Evolutionary conservation across 2,888 invertebrate genomes (phyloP).

Genomic region (Sinelater perroti): DNA sequence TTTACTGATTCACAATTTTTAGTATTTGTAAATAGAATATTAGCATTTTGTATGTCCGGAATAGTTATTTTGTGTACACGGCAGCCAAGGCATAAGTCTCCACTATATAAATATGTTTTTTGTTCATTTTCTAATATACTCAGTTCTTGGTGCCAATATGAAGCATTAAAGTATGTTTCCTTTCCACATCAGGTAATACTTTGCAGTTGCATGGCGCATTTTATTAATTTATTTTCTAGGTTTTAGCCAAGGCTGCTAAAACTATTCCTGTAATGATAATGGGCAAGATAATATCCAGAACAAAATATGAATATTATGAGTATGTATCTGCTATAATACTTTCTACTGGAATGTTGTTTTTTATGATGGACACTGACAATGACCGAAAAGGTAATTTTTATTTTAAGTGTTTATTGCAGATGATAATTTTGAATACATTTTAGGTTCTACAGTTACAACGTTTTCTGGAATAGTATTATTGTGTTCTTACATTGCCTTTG

Average conservation of each 20-base stretch:
- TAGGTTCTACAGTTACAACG: constrained; percentile 75
- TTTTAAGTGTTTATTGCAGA: too few species aligned
- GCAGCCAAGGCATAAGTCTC: constrained; percentile 80
- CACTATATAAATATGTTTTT: constrained; percentile 93
- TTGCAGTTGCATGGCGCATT: not conserved
- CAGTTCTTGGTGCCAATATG: constrained; percentile 99
- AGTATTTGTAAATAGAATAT: constrained; percentile 92
- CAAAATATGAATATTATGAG: constrained; percentile 89
- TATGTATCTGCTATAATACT: constrained; percentile 90
- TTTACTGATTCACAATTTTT: constrained; percentile 97
- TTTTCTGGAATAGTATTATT: constrained; percentile 86
- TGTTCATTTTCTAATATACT: constrained; percentile 97
- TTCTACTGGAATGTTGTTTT: constrained; percentile 92
- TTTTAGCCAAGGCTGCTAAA: constrained; percentile 97
- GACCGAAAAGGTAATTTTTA: constrained; percentile 68
- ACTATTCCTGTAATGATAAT: constrained; percentile 98
- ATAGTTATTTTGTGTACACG: constrained; percentile 68
- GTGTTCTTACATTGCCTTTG: constrained; percentile 90
- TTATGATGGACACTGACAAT: constrained; percentile 83
- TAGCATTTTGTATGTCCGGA: constrained; percentile 81
- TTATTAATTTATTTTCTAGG: constrained; percentile 60
- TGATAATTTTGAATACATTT: constrained; percentile 9
- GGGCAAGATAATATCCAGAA: constrained; percentile 90
- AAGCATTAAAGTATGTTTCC: constrained; percentile 96
- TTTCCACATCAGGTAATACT: constrained; percentile 90